Evolutionary conservation across 2,113 vertebrate species (phyloP).

Genomic region (Paradoxurus hermaphroditus): DNA sequence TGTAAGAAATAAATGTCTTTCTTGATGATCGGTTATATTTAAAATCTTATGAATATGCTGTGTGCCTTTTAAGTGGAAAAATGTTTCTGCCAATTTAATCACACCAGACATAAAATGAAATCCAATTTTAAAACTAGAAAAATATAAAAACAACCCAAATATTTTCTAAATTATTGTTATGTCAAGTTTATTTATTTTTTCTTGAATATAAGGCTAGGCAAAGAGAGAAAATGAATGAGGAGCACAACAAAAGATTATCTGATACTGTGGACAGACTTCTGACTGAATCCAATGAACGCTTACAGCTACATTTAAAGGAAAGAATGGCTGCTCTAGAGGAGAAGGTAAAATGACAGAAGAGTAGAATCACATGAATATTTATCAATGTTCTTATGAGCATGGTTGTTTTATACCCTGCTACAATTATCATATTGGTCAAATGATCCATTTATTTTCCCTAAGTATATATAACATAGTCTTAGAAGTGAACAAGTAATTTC

Average conservation of each 20-base stretch:
- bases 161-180: background rate
- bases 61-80: background rate
- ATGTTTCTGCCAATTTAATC: background rate
- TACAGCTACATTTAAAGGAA: conserved; percentile 98
- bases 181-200: conserved; percentile 9
- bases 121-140: background rate
- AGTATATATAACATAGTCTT: background rate
- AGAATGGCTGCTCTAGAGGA: conserved; percentile 98
- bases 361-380: rapidly evolving
- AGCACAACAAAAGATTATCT: conserved; percentile 97
- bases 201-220: conserved; percentile 91
- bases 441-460: background rate
- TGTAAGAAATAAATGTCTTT: background rate
- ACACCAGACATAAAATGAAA: conserved; percentile 20
- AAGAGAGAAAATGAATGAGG: conserved; percentile 99
- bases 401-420: background rate
- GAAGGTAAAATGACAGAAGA: conserved; percentile 87
- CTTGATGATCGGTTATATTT: background rate
- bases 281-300: conserved; percentile 97
- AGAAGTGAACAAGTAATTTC: background rate
- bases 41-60: background rate
- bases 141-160: background rate
- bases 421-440: background rate
- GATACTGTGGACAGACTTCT: conserved; percentile 97
- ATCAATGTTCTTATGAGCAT: rapidly evolving